These are phyloP conservation scores for Allophyes oxyacanthae DNA, from an alignment of 2,888 invertebrate species.

Conservation along the genomic window DNA sequence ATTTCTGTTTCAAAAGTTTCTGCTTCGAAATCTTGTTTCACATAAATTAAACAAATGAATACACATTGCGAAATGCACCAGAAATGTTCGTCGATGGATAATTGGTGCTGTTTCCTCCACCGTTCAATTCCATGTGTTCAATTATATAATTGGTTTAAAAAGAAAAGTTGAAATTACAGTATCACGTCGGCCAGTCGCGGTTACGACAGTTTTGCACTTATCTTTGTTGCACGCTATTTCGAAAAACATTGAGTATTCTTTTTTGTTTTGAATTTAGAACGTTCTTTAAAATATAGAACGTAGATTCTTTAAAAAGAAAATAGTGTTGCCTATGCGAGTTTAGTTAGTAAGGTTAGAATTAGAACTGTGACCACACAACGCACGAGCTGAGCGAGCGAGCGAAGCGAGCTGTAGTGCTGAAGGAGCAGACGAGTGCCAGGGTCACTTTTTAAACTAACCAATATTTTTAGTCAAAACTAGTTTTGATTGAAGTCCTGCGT, in stretches of 20 bases:
- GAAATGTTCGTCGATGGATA: constrained; percentile 32
- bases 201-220: constrained; percentile 64
- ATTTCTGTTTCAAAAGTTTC: too few relatives aligned
- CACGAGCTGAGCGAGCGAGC: too few relatives aligned
- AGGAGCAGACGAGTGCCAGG: too few relatives aligned
- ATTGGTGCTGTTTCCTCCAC: constrained; percentile 40
- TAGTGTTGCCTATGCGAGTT: too few relatives aligned
- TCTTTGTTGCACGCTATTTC: constrained; percentile 35
- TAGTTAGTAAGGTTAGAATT: too few relatives aligned
- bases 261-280: constrained; percentile 16
- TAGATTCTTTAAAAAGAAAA: too few relatives aligned
- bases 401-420: too few relatives aligned
- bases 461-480: too few relatives aligned
- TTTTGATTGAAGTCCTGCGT: too few relatives aligned
- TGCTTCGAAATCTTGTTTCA: too few relatives aligned
- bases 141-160: constrained; percentile 51
- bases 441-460: too few relatives aligned
- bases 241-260: constrained; percentile 4
- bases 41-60: background rate
- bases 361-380: too few relatives aligned
- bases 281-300: background rate
- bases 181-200: constrained; percentile 39
- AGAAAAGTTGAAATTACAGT: constrained; percentile 44
- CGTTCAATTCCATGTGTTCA: constrained; percentile 47
- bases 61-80: constrained; percentile 4